A percentile compares a stretch with the other conserved stretches of the same genome.
phyloP scores from a whole-genome alignment of 2,113 vertebrate species.

The Anhinga anhinga region DNA sequence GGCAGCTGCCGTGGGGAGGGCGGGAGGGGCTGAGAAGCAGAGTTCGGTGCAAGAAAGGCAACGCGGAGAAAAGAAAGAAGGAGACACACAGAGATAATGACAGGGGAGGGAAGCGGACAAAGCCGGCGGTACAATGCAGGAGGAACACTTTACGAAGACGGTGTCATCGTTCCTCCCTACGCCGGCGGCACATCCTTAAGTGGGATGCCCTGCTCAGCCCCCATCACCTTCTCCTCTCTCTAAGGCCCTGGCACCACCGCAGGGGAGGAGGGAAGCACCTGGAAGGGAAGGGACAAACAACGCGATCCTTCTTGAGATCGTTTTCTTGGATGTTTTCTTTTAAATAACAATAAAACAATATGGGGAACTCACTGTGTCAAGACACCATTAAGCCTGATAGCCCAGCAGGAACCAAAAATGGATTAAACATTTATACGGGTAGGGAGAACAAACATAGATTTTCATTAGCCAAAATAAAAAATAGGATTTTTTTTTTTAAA shows the following conservation, averaged over 20 bases:
- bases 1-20: neutral
- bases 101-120: conserved; percentile 48
- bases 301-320: neutral
- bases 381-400: neutral
- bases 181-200: neutral
- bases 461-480: neutral
- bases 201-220: neutral
- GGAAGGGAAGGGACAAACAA: neutral
- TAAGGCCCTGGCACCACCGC: neutral
- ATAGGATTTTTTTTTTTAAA: neutral
- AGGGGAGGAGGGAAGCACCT: neutral
- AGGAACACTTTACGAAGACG: neutral
- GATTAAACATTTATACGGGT: neutral
- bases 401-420: neutral
- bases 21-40: neutral
- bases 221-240: neutral
- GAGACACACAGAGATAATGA: conserved; percentile 56
- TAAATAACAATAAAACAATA: neutral
- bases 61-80: neutral
- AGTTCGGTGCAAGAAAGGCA: neutral
- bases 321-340: neutral
- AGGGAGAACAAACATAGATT: neutral
- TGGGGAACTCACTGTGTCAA: neutral
- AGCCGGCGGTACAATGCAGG: conserved; percentile 10
- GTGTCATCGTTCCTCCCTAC: neutral